Evolutionary conservation across 1,140 invertebrate genomes (phyloP), one percentile per base, ranked within the genome.

Genomic region (Drosophila neocordata): DNA sequence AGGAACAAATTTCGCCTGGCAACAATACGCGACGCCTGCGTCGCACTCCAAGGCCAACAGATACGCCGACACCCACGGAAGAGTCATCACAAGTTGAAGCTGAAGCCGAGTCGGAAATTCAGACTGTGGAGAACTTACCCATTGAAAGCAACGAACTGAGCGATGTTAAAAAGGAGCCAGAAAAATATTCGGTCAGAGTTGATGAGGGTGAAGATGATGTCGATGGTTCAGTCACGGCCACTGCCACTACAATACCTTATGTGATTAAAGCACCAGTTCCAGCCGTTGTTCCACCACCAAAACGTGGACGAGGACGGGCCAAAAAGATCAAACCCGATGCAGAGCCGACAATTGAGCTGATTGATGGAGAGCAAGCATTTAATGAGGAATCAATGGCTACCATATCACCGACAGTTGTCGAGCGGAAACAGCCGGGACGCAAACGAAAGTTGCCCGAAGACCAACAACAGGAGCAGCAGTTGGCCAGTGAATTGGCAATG

Each of bases 251-350:
- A 7, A 48, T 9, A 3, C 7, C 41, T 0, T n/a, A 38, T 38
- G 37, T 38, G 48, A 48, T 0, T 41, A 59, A 20, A 20, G 12
- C 7, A 27, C 8, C 11, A 63, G 41, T 20, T n/a, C 44, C 64
- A 13, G 38, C 34, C n/a, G 53, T 52, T 44, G 37, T 56, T 11
- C 55, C 57, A 18, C 65, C 71, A 38, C 69, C 76, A 9, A 91
- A 91, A 35, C 87, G 90, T 4, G 90, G 90, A 24, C 73, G 90
- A 13, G 90, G 90, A 22, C 87, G 90, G 60, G 80, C 73, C 69
- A 91, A 90, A 59, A 91, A 91, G 65, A 77, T 78, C 2, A 67
- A 67, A 34, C 60, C 66, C 1, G 80, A 80, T 12, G 55, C 53
- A 15, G 80, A 84, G 15, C 18, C 35, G 34, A 51, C 53, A 5